These are phyloP conservation scores for Lepidochitona cinerea DNA, from an alignment of 2,888 invertebrate species.

Conservation along the genomic window DNA sequence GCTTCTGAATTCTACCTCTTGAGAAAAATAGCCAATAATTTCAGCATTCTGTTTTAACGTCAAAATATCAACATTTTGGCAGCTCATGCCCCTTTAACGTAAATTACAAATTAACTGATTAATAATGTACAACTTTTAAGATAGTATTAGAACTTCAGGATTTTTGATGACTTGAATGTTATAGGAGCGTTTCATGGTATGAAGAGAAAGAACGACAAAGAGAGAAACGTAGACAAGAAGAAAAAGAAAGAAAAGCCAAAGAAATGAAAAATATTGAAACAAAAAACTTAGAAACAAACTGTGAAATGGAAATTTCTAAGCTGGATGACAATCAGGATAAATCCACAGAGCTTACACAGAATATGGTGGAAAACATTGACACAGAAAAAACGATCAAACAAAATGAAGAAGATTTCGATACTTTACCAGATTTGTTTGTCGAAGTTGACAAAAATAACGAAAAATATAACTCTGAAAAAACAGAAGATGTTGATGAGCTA, in stretches of 20 bases:
- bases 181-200: conserved; percentile 2
- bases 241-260: neutral
- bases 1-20: no score
- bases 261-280: conserved; percentile 4
- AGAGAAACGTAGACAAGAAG: neutral
- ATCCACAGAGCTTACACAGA: neutral
- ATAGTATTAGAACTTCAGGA: no score
- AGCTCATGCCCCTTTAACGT: no score
- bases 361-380: neutral
- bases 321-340: neutral
- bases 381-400: neutral
- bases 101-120: no score
- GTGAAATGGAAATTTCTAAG: conserved; percentile 7
- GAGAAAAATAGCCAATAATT: no score
- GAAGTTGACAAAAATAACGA: neutral
- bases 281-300: conserved; percentile 10
- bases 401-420: conserved; percentile 28
- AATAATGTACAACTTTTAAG: no score
- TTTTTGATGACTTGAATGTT: neutral
- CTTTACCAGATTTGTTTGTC: conserved; percentile 33
- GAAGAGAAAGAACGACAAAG: neutral
- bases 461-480: neutral
- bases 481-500: neutral
- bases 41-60: no score
- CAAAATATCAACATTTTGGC: no score